Base-by-base conservation (phyloP, 2,888 invertebrate species). In the Scrobipalpa costella region DNA sequence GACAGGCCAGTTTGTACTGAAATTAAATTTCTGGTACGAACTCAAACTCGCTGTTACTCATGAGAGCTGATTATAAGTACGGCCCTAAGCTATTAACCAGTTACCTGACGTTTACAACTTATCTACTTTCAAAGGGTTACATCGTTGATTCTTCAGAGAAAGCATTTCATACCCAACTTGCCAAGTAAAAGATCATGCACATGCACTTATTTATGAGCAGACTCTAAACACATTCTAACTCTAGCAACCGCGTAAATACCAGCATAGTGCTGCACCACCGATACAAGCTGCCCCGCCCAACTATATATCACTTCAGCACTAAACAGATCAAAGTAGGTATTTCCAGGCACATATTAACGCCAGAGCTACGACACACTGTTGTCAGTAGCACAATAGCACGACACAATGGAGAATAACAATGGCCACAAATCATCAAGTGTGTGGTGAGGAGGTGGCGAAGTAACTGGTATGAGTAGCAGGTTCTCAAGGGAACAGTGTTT, bases 381-480 rank as follows among this genome's bases (percentile, higher is more conserved):
- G 71, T 69, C 72, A 67, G 70, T 70, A 69, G 69, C 73, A 72
- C 71, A 72, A 71, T 70, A 65, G 67, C 36, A 47, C 63, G 67
- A 62, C 68, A 77, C 77, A 77, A 77, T 76, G 64, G 74, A 67
- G 74, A 73, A 77, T 77, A 79, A 76, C 76, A 73, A 73, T 69
- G 73, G 71, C 73, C 66, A 83, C 81, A 83, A 83, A 83, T 83
- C 81, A 82, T 73, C 63, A 61, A 33, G 69, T 13, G 60, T 34
- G 55, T 3, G 33, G 58, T 47, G 44, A 55, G 33, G 44, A 40
- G 44, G 13, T 13, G 11, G 1, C 5, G 15, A 57, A 34, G 11
- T 36, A 57, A 17, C 38, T 34, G 15, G 36, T 57, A 57, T 36
- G 13, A 57, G 36, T 36, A 36, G 7, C 7, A 58, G 40, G 15